Evolutionary conservation across 2,888 invertebrate species (phyloP).

Genomic region (Drosophila maculinotata): DNA sequence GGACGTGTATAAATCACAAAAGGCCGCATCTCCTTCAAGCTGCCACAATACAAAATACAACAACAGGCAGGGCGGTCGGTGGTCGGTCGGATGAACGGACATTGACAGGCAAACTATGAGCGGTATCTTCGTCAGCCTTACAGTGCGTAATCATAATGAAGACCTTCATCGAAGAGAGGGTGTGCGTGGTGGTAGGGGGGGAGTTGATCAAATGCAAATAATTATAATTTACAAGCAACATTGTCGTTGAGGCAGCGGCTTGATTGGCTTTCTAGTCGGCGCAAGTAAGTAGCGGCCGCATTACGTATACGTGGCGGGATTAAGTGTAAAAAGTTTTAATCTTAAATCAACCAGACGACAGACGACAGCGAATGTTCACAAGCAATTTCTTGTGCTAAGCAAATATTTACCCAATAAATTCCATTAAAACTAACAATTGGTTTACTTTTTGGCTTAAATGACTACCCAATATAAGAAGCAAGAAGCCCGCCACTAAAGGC

Average conservation of each 20-base stretch:
- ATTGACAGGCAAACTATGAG: slow-evolving; percentile 49
- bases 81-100: too few species aligned
- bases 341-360: slow-evolving; percentile 61
- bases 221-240: slow-evolving; percentile 7
- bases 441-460: slow-evolving; percentile 73
- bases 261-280: slow-evolving; percentile 23
- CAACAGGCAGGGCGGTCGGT: not conserved
- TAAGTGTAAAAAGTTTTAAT: slow-evolving; percentile 56
- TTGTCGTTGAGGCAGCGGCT: slow-evolving; percentile 1
- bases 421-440: slow-evolving; percentile 76
- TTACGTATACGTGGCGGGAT: not conserved
- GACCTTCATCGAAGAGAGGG: not conserved
- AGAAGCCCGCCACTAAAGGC: slow-evolving; percentile 11
- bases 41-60: slow-evolving; percentile 4
- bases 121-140: slow-evolving; percentile 30
- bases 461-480: slow-evolving; percentile 12
- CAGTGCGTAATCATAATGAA: slow-evolving; percentile 5
- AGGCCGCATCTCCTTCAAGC: slow-evolving; percentile 5
- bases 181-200: not conserved
- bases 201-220: slow-evolving; percentile 7
- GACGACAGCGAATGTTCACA: slow-evolving; percentile 61
- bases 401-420: slow-evolving; percentile 79
- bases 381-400: slow-evolving; percentile 68
- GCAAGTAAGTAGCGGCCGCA: not conserved
- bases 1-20: slow-evolving; percentile 55